phyloP scores from a whole-genome alignment of 1,140 invertebrate genomes.

The Fopius arisanus region DNA sequence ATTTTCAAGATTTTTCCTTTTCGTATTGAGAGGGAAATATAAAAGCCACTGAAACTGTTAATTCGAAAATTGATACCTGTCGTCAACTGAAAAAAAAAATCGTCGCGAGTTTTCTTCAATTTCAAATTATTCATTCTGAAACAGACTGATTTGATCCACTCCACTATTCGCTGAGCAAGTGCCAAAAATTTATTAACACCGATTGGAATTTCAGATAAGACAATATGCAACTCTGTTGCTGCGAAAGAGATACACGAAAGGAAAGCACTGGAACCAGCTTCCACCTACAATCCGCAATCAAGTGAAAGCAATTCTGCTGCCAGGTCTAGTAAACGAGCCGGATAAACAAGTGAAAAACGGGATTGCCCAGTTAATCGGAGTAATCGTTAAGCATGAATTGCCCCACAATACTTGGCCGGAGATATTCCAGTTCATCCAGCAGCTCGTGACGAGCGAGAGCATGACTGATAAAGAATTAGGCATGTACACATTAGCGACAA shows the following conservation, averaged over 20 bases:
- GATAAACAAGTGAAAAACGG: constrained; percentile 72
- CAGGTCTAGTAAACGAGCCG: constrained; percentile 70
- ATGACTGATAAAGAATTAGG: constrained; percentile 71
- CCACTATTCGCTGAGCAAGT: background rate
- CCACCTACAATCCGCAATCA: constrained; percentile 53
- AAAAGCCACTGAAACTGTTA: too few relatives aligned
- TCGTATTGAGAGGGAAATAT: too few relatives aligned
- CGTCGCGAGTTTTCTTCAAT: too few relatives aligned
- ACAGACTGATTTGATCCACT: background rate
- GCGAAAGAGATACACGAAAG: constrained; percentile 69
- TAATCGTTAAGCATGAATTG: constrained; percentile 77
- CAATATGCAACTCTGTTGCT: constrained; percentile 75
- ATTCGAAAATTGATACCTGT: too few relatives aligned
- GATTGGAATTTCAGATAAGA: constrained; percentile 64
- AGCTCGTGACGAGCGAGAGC: constrained; percentile 67
- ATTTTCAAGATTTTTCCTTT: too few relatives aligned
- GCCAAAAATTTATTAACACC: background rate
- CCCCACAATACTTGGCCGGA: constrained; percentile 74
- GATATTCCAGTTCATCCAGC: constrained; percentile 73
- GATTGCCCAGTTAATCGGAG: constrained; percentile 73
- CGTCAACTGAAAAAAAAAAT: too few relatives aligned
- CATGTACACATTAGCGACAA: constrained; percentile 71
- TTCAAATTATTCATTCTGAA: too few relatives aligned
- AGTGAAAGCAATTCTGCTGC: constrained; percentile 53
- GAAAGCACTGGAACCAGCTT: constrained; percentile 70